A percentile compares a stretch with the other conserved stretches of the same genome.
phyloP scores from a whole-genome alignment of 2,797 vertebrate genomes.

The Xiphorhynchus erythropygius region DNA sequence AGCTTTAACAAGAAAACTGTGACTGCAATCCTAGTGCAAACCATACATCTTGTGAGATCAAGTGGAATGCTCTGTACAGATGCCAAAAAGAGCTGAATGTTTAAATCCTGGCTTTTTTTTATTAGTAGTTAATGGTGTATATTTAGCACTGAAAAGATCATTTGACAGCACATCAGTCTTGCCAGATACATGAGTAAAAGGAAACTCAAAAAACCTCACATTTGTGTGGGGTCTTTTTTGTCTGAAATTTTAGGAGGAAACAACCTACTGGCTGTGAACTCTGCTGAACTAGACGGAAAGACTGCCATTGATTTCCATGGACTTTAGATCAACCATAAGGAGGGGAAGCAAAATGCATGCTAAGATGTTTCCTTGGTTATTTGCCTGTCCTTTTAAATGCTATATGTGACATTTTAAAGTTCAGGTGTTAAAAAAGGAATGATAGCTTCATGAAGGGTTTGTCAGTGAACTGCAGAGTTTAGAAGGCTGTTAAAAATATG shows the following conservation, averaged over 20 bases:
- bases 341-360: conserved; percentile 45
- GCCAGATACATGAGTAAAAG: conserved; percentile 28
- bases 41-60: conserved; percentile 65
- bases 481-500: conserved; percentile 76
- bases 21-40: conserved; percentile 61
- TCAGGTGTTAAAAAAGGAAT: conserved; percentile 72
- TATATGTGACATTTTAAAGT: conserved; percentile 71
- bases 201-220: background rate
- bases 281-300: conserved; percentile 38
- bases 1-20: conserved; percentile 67
- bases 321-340: conserved; percentile 47
- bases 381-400: conserved; percentile 73
- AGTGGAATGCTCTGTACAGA: conserved; percentile 63
- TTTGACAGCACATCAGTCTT: conserved; percentile 63
- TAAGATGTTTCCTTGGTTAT: conserved; percentile 70
- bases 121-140: conserved; percentile 66
- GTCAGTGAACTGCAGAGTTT: conserved; percentile 75
- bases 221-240: conserved; percentile 16
- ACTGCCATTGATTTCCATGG: conserved; percentile 43
- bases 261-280: background rate
- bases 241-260: conserved; percentile 42
- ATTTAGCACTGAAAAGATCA: conserved; percentile 58
- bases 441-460: conserved; percentile 69
- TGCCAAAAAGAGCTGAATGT: conserved; percentile 60
- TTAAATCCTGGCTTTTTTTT: conserved; percentile 1